These are phyloP conservation scores for Thyatira batis DNA, from an alignment of 2,888 invertebrate species.

Conservation along the genomic window DNA sequence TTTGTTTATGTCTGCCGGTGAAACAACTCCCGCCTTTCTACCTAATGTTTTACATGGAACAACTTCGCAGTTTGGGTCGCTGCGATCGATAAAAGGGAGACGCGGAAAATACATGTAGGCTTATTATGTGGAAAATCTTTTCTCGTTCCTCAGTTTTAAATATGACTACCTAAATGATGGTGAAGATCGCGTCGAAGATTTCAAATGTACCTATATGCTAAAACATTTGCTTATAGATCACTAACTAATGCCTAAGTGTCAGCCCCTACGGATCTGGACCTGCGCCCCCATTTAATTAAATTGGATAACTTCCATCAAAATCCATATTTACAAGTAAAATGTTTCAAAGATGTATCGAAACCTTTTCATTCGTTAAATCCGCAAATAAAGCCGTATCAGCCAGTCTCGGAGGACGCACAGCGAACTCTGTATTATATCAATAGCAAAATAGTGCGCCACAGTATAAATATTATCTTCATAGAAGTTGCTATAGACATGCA, in stretches of 20 bases:
- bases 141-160: too few relatives aligned
- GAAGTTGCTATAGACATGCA: conserved; percentile 9
- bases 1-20: conserved; percentile 66
- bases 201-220: too few relatives aligned
- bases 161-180: too few relatives aligned
- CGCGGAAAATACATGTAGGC: not conserved
- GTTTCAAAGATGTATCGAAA: conserved; percentile 49
- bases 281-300: not conserved
- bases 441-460: conserved; percentile 22
- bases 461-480: conserved; percentile 15
- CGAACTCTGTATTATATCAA: conserved; percentile 8
- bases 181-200: too few relatives aligned
- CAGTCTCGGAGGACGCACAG: conserved; percentile 43
- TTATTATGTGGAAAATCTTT: too few relatives aligned
- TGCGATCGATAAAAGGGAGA: conserved; percentile 20
- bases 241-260: too few relatives aligned
- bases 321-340: conserved; percentile 6
- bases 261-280: too few relatives aligned
- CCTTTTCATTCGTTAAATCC: conserved; percentile 57
- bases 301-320: not conserved
- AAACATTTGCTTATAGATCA: too few relatives aligned
- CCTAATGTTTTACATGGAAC: conserved; percentile 21
- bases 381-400: conserved; percentile 54
- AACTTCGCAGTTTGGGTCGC: conserved; percentile 6
- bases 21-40: conserved; percentile 37